Evolutionary conservation across 2,113 vertebrate genomes (phyloP).

Genomic region (Pluvianellus socialis): DNA sequence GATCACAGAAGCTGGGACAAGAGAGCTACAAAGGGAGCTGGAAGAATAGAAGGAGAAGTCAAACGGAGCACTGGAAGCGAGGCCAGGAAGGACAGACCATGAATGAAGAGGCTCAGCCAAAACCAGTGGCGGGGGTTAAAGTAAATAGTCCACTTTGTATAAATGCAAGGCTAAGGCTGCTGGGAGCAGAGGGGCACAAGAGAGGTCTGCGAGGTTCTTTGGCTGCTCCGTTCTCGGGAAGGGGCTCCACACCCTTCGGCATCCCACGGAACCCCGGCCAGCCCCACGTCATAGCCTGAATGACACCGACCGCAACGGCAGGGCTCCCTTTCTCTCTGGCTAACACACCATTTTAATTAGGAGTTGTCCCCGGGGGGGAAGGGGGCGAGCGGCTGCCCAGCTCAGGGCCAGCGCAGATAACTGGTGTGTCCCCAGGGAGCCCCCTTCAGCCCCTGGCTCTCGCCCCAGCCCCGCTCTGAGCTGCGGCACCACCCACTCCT

Average conservation of each 20-base stretch:
- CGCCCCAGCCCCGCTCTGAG: not conserved
- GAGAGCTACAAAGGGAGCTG: not conserved
- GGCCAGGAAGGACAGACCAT: not conserved
- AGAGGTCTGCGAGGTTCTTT: not conserved
- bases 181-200: not conserved
- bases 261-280: not conserved
- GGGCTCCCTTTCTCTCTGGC: not conserved
- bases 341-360: not conserved
- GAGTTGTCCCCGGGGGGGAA: not conserved
- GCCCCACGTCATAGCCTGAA: not conserved
- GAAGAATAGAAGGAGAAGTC: not conserved
- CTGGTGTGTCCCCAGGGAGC: not conserved
- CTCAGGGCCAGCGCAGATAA: not conserved
- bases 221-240: not conserved
- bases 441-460: not conserved
- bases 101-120: not conserved
- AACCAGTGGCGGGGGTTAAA: not conserved
- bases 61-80: not conserved
- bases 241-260: not conserved
- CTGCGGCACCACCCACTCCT: not conserved
- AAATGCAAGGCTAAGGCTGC: accelerated
- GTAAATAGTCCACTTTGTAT: not conserved
- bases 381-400: not conserved
- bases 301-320: accelerated
- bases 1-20: not conserved